Conservation (phyloP, 2,888 invertebrate species). For the Cinara cedri region DNA sequence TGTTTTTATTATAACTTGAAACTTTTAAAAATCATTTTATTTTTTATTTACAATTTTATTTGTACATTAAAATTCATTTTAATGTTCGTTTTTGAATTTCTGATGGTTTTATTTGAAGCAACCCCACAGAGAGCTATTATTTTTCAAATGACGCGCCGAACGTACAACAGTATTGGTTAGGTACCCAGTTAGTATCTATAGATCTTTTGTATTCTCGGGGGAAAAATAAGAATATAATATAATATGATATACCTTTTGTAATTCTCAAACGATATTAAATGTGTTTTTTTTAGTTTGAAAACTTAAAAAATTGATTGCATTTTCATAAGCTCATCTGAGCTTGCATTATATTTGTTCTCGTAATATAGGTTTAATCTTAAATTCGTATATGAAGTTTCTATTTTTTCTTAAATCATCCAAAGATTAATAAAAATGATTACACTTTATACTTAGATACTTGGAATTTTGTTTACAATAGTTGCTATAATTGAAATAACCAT, state of each 20-base stretch:
- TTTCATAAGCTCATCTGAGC: not conserved
- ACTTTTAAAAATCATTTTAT: not conserved
- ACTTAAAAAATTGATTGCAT: not conserved
- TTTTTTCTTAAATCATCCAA: too few relatives aligned
- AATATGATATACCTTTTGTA: not conserved
- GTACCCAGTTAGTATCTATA: not conserved
- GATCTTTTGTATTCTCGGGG: constrained; percentile 1
- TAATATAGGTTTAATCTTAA: too few relatives aligned
- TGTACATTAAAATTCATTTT: constrained; percentile 1
- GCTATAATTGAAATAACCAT: too few relatives aligned
- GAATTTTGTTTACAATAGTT: too few relatives aligned
- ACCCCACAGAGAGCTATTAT: constrained; percentile 9
- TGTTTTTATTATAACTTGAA: too few relatives aligned
- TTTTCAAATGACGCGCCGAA: constrained; percentile 22
- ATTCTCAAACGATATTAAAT: constrained; percentile 16
- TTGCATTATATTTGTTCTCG: too few relatives aligned
- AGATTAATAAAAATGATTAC: too few relatives aligned
- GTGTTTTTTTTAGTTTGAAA: not conserved
- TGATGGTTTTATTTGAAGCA: not conserved
- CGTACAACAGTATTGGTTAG: constrained; percentile 7
- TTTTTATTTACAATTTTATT: not conserved
- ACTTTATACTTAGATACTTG: too few relatives aligned
- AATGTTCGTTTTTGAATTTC: not conserved
- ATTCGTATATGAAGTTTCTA: too few relatives aligned
- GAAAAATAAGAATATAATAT: constrained; percentile 13